A percentile compares a stretch with the other conserved stretches of the same genome.
phyloP scores from a whole-genome alignment of 2,113 vertebrate species.

The Triplophysa tibetana region DNA sequence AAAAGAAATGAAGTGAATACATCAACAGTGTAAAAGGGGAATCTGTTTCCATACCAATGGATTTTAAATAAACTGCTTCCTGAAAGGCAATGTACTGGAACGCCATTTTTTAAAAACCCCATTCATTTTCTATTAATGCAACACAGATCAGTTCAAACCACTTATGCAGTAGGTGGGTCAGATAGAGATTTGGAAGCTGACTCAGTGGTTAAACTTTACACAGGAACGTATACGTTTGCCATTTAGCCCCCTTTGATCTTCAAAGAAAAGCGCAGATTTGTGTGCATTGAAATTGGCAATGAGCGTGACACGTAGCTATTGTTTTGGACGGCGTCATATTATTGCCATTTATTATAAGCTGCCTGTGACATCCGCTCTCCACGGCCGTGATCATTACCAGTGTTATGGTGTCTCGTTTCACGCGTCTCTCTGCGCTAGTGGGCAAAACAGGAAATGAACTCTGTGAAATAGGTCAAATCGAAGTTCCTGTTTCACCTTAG shows the following conservation, averaged over 20 bases:
- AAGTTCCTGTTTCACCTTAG: constrained; percentile 55
- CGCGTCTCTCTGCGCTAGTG: constrained; percentile 37
- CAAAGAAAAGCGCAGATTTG: constrained; percentile 48
- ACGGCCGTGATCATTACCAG: constrained; percentile 38
- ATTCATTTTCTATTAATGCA: constrained; percentile 67
- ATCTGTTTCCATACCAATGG: constrained; percentile 67
- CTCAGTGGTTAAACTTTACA: constrained; percentile 36
- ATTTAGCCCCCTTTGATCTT: constrained; percentile 58
- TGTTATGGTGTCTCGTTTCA: constrained; percentile 47
- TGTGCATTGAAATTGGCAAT: constrained; percentile 19
- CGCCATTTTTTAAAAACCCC: constrained; percentile 59
- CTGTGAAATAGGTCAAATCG: constrained; percentile 51
- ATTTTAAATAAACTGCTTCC: constrained; percentile 68
- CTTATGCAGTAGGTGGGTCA: constrained; percentile 44
- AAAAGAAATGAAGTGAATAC: constrained; percentile 65
- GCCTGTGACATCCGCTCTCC: constrained; percentile 26
- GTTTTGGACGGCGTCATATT: constrained; percentile 17
- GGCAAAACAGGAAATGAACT: constrained; percentile 58
- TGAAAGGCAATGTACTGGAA: constrained; percentile 69
- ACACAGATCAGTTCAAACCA: constrained; percentile 63
- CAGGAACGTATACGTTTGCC: constrained; percentile 29
- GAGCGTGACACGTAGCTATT: background rate
- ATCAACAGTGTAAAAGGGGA: constrained; percentile 66
- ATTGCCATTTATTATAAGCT: constrained; percentile 22
- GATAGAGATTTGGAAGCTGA: constrained; percentile 10